Evolutionary conservation across 2,888 invertebrate genomes (phyloP), one percentile per base, ranked within the genome.

Genomic region (Pheosia gnoma): DNA sequence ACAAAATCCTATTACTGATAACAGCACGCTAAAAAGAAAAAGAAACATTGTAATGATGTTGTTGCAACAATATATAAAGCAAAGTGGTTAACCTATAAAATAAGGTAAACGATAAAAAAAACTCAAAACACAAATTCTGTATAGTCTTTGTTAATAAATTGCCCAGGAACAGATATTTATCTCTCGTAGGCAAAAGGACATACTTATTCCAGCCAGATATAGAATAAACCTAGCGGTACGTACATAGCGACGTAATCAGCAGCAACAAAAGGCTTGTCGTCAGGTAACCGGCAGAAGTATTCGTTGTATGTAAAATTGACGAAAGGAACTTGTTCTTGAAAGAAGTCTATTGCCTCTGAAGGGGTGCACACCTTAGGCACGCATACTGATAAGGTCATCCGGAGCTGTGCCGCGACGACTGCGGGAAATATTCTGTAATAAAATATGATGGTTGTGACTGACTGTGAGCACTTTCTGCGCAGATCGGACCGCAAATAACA

Each of bases 171-270:
- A 25, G 25, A 25, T 25, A 25, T 0, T 25, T 25, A 25, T 1
- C 25, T 25, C 25, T 25, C 2, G 25, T 25, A 25, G 25, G 25
- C 25, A 25, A 25, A 25, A 25, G 25, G 25, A 25, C 25, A 25
- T 25, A 1, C 25, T 25, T 25, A 25, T 25, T 25, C 25, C 25
- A 25, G 25, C 25, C 0, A 43, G 43, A 43, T 0, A 7, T 9
- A 43, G 4, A 43, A 43, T 9, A 9, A 10, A 9, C 1, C 4
- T 43, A n/a, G 13, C 9, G 8, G 39, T 59, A 83, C 86, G 84
- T 70, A 89, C 89, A 85, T 79, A 4, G 89, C 87, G 5, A 83
- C 79, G 53, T 83, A 84, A 63, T 90, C 90, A 5, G 83, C 87
- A 3, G 79, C 67, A 0, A 71, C 74, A 54, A 81, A 82, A 0